A percentile compares a stretch with the other conserved stretches of the same genome.
Evolutionary conservation across 1,140 invertebrate species (phyloP).

Genomic region (Aporrectodea caliginosa): DNA sequence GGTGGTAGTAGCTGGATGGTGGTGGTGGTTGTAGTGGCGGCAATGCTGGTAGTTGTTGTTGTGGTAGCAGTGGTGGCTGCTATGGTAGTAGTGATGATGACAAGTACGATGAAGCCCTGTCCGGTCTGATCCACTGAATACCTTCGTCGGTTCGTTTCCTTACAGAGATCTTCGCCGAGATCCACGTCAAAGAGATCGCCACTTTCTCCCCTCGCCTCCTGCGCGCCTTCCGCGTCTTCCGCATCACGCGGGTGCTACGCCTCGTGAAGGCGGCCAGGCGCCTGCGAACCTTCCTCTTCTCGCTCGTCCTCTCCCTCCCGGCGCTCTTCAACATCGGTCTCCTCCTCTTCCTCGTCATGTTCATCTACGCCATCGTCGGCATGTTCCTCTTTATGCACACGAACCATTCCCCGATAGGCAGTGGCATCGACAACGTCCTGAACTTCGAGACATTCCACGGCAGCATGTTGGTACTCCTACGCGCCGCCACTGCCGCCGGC

Average conservation of each 20-base stretch:
- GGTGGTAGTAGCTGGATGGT: no score
- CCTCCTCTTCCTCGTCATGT: slow-evolving; percentile 95
- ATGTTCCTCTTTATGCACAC: slow-evolving; percentile 99
- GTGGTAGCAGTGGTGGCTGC: no score
- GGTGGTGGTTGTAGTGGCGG: no score
- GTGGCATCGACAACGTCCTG: slow-evolving; percentile 90
- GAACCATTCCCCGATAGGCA: slow-evolving; percentile 82
- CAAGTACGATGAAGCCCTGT: no score
- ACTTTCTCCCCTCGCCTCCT: slow-evolving; percentile 88
- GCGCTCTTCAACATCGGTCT: slow-evolving; percentile 98
- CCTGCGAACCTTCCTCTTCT: slow-evolving; percentile 92
- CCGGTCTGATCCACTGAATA: no score
- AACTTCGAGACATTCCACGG: slow-evolving; percentile 98
- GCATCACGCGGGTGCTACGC: slow-evolving; percentile 91
- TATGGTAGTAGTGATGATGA: background rate
- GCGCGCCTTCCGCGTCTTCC: slow-evolving; percentile 92
- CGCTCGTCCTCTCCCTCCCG: slow-evolving; percentile 93
- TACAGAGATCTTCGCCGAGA: background rate
- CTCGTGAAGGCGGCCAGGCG: slow-evolving; percentile 92
- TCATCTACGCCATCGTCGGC: slow-evolving; percentile 97
- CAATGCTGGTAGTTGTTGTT: no score
- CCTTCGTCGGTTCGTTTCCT: background rate
- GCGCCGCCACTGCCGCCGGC: slow-evolving; percentile 96
- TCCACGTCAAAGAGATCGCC: background rate
- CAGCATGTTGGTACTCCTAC: slow-evolving; percentile 95